These are phyloP conservation scores for Steromphala cineraria DNA, from an alignment of 2,888 invertebrate genomes.

Conservation along the genomic window DNA sequence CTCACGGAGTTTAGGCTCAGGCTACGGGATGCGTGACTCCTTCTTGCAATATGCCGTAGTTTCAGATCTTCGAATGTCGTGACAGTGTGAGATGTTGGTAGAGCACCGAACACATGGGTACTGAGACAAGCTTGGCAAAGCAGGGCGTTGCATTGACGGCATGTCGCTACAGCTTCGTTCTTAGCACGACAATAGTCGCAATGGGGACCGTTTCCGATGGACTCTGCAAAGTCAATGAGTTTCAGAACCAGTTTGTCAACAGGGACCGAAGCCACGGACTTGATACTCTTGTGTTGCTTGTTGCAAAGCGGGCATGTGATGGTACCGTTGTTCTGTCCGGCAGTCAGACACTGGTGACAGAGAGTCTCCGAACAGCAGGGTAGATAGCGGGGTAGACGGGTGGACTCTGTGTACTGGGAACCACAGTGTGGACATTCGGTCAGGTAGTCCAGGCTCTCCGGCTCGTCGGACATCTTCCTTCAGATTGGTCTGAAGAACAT, in stretches of 20 bases:
- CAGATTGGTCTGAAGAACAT: too few relatives aligned
- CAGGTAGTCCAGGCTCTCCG: neutral
- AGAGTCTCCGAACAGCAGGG: neutral
- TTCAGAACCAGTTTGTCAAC: neutral
- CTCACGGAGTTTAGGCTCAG: neutral
- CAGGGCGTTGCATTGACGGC: neutral
- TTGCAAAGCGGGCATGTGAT: neutral
- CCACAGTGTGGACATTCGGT: neutral
- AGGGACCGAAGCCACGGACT: neutral
- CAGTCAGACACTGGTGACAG: neutral
- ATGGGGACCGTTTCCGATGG: neutral
- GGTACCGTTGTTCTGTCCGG: neutral
- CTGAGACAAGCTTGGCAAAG: neutral
- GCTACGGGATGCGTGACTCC: neutral
- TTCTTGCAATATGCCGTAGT: neutral
- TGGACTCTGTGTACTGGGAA: neutral
- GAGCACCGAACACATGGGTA: neutral
- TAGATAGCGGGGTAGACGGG: neutral
- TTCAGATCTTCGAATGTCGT: neutral
- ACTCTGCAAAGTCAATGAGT: neutral
- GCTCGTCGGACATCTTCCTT: neutral
- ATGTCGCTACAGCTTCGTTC: neutral
- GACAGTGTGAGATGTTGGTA: neutral
- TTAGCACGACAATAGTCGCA: neutral
- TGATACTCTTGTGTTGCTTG: neutral